Percentiles rank a stretch among this genome's conserved stretches.
These are phyloP conservation scores for Mustela nigripes DNA, from an alignment of 2,113 vertebrate genomes.

Conservation along the genomic window DNA sequence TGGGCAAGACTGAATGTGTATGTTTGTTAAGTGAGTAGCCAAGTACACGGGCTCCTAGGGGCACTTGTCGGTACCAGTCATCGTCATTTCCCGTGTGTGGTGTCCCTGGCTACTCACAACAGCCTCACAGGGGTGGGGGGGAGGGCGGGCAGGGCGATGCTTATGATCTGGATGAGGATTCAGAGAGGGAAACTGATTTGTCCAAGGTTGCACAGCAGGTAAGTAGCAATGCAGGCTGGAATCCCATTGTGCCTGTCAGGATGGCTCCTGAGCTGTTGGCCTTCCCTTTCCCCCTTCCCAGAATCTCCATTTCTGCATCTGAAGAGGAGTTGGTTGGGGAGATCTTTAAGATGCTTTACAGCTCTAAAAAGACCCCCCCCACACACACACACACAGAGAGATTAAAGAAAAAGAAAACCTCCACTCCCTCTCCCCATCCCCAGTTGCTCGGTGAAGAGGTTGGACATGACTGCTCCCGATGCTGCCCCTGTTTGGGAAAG, in stretches of 20 bases:
- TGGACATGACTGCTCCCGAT: too few relatives aligned
- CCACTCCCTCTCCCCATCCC: background rate
- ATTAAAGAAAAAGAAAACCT: background rate
- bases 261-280: background rate
- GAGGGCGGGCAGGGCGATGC: background rate
- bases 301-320: slow-evolving; percentile 2
- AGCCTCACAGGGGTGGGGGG: too few relatives aligned
- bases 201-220: background rate
- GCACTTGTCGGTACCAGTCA: background rate
- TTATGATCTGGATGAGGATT: background rate
- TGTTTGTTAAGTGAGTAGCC: background rate
- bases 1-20: background rate
- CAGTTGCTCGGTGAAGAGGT: background rate
- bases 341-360: slow-evolving; percentile 14
- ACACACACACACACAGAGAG: background rate
- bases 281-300: slow-evolving; percentile 9
- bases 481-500: background rate
- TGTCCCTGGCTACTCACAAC: background rate
- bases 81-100: background rate
- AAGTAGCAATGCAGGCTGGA: background rate
- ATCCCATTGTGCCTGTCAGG: background rate
- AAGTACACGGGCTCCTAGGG: background rate
- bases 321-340: background rate
- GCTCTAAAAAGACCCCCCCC: background rate
- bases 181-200: background rate